These are phyloP conservation scores for Halictus rubicundus DNA, from an alignment of 1,140 invertebrate genomes.

Conservation along the genomic window DNA sequence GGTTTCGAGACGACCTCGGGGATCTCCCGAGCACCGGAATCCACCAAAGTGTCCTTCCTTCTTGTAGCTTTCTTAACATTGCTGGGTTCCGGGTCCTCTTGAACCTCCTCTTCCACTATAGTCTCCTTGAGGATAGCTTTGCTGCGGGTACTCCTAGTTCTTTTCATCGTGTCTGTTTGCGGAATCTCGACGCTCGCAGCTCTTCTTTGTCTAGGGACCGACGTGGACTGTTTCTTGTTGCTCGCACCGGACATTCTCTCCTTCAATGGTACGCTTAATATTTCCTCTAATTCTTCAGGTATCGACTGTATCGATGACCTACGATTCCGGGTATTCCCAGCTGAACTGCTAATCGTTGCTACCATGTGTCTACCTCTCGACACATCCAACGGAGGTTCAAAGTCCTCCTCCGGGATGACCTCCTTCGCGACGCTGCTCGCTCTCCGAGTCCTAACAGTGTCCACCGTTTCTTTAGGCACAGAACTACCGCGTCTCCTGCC, in stretches of 20 bases:
- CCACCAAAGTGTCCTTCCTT: conserved; percentile 58
- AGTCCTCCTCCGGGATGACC: conserved; percentile 61
- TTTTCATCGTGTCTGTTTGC: conserved; percentile 31
- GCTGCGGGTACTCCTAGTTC: conserved; percentile 38
- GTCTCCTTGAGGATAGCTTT: conserved; percentile 53
- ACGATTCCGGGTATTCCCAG: conserved; percentile 59
- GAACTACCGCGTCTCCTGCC: conserved; percentile 61
- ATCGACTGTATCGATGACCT: conserved; percentile 66
- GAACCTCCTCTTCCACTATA: conserved; percentile 61
- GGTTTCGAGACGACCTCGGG: conserved; percentile 14
- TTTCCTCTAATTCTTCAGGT: conserved; percentile 70
- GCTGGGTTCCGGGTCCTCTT: conserved; percentile 3
- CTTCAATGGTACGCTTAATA: conserved; percentile 42
- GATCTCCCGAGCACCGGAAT: conserved; percentile 1
- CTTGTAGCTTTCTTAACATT: neutral
- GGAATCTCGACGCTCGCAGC: conserved; percentile 67
- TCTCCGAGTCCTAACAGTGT: conserved; percentile 19
- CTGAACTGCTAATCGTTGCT: conserved; percentile 43
- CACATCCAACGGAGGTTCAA: neutral
- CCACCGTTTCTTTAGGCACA: conserved; percentile 62
- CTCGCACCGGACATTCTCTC: conserved; percentile 9
- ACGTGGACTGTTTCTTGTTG: conserved; percentile 13
- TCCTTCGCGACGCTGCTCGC: conserved; percentile 60
- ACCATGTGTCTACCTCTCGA: neutral
- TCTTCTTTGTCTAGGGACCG: conserved; percentile 57